These are phyloP conservation scores for Catharus fuscescens DNA, from an alignment of 2,113 vertebrate genomes.

Conservation along the genomic window DNA sequence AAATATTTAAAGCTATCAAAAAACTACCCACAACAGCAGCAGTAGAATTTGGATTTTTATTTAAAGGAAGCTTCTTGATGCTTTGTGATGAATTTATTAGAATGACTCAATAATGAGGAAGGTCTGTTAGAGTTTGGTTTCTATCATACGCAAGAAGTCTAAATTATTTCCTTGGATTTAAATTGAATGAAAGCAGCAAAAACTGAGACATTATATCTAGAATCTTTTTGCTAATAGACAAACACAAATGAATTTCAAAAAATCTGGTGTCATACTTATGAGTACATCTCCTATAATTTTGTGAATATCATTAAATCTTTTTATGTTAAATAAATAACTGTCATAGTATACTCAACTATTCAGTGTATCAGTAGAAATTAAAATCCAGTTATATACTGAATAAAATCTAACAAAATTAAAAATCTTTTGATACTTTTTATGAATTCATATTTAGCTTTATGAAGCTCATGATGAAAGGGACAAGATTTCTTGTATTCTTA, in stretches of 20 bases:
- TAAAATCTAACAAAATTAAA: neutral
- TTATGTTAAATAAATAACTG: neutral
- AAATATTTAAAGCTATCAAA: neutral
- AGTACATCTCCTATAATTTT: neutral
- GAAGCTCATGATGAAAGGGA: neutral
- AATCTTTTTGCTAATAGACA: neutral
- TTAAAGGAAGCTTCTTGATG: neutral
- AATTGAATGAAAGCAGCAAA: neutral
- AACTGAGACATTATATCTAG: neutral
- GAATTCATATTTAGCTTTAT: neutral
- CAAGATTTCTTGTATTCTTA: neutral
- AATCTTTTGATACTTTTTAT: neutral
- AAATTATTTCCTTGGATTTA: neutral
- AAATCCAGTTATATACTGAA: neutral
- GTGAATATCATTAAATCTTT: neutral
- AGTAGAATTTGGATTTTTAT: neutral
- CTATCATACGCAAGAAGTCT: no score
- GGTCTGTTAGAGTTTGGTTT: neutral
- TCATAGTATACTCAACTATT: neutral
- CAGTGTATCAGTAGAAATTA: neutral
- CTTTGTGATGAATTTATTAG: neutral
- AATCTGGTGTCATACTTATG: neutral
- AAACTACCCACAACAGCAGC: fast-evolving
- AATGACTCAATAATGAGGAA: neutral
- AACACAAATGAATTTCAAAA: fast-evolving